Evolutionary conservation across 1,140 invertebrate genomes (phyloP).

Genomic region (Heterodera carotae): DNA sequence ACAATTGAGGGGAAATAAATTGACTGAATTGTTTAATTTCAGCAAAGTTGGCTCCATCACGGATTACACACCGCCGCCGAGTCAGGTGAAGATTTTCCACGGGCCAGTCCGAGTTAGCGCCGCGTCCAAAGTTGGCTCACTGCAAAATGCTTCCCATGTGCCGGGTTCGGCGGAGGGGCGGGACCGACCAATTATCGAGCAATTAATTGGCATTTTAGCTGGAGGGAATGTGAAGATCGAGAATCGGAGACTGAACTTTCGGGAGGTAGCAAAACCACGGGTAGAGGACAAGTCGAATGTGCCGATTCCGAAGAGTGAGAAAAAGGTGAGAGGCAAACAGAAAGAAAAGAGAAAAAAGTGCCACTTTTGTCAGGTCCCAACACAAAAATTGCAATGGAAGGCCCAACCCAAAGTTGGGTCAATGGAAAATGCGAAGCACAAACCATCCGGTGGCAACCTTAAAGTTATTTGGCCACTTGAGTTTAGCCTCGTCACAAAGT

Average conservation of each 20-base stretch:
- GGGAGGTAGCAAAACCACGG: conserved; percentile 83
- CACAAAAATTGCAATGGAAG: conserved; percentile 77
- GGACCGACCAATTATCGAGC: conserved; percentile 32
- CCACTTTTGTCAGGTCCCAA: conserved; percentile 37
- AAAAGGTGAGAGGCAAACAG: conserved; percentile 38
- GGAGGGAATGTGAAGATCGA: conserved; percentile 71
- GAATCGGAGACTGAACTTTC: conserved; percentile 84
- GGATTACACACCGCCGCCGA: conserved; percentile 34
- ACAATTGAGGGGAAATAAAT: too few species aligned
- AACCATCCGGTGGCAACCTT: conserved; percentile 81
- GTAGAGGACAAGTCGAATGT: conserved; percentile 48
- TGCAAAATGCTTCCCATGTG: conserved; percentile 60
- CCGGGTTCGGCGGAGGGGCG: conserved; percentile 53
- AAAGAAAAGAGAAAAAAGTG: conserved; percentile 1
- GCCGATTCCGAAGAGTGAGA: conserved; percentile 43
- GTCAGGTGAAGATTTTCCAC: conserved; percentile 43
- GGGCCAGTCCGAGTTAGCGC: conserved; percentile 58
- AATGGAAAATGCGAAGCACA: conserved; percentile 84
- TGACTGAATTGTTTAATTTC: conserved; percentile 9
- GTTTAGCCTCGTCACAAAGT: conserved; percentile 67
- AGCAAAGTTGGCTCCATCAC: conserved; percentile 39
- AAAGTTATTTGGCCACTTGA: conserved; percentile 75
- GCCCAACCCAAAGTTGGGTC: conserved; percentile 89
- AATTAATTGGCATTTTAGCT: conserved; percentile 26
- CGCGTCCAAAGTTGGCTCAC: conserved; percentile 60